Conservation (phyloP, 2,797 vertebrate genomes). For the Fistularia commersonii region DNA sequence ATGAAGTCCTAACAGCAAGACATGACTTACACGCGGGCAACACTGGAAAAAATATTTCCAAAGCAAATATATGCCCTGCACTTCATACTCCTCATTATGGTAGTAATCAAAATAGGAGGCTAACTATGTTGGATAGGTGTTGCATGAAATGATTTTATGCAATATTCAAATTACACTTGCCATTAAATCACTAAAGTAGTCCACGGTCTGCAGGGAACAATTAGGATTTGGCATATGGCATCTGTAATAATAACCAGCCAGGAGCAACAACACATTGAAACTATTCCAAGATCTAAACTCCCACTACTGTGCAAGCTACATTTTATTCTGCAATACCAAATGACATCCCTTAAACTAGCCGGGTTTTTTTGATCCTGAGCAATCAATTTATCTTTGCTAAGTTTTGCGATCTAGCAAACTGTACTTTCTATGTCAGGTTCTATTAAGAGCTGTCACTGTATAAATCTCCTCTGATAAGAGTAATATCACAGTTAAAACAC, state of each 20-base stretch:
- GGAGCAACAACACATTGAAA: constrained; percentile 6
- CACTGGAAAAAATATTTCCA: neutral
- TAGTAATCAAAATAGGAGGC: constrained; percentile 1
- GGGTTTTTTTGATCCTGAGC: neutral
- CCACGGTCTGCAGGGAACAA: constrained; percentile 16
- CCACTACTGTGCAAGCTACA: constrained; percentile 15
- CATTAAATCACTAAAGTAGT: constrained; percentile 10
- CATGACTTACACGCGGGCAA: too few relatives aligned
- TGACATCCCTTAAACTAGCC: constrained; percentile 1
- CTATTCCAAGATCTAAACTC: constrained; percentile 7
- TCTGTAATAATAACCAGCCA: constrained; percentile 21
- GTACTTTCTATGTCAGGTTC: too few relatives aligned
- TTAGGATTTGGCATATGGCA: constrained; percentile 12
- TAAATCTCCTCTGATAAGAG: too few relatives aligned
- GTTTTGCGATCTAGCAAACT: too few relatives aligned
- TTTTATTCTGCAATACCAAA: constrained; percentile 15
- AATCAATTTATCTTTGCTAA: neutral
- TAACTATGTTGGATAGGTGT: neutral
- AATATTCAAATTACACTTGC: constrained; percentile 24
- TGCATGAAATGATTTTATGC: constrained; percentile 10
- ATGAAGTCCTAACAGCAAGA: too few relatives aligned
- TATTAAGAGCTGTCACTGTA: too few relatives aligned
- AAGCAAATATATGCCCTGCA: neutral
- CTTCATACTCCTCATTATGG: neutral
- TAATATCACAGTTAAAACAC: too few relatives aligned